Evolutionary conservation across 23 tunicate genomes (phyloP).

Genomic region (Botrylloides violaceus): DNA sequence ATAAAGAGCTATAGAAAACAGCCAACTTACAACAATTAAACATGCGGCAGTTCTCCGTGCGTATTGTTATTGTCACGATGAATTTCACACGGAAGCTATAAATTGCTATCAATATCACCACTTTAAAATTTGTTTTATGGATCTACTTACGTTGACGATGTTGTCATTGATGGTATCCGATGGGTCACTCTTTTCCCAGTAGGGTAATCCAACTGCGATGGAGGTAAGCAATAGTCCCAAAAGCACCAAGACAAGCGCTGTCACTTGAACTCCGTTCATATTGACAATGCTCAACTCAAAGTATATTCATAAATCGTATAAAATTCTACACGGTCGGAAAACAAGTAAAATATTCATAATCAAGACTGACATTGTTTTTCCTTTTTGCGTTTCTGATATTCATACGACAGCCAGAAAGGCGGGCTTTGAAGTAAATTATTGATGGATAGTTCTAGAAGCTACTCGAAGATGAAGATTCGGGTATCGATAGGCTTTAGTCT

Average conservation of each 20-base stretch:
- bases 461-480: no score
- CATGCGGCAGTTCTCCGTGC: no score
- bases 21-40: no score
- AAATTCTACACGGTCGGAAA: neutral
- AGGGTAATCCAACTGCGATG: slow-evolving; percentile 48
- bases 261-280: neutral
- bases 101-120: neutral
- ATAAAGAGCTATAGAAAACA: no score
- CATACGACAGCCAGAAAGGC: neutral
- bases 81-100: no score
- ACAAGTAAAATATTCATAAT: neutral
- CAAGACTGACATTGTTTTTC: neutral
- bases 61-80: no score
- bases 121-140: neutral
- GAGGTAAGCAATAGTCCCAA: slow-evolving; percentile 37
- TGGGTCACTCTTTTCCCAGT: slow-evolving; percentile 86
- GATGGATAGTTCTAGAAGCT: no score
- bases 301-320: no score
- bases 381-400: neutral
- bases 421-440: neutral
- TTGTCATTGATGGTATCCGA: slow-evolving; percentile 77
- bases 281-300: no score
- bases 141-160: slow-evolving; percentile 54
- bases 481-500: no score
- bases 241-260: neutral